phyloP scores from a whole-genome alignment of 1,140 invertebrate genomes.

The Drosophila navojoa region DNA sequence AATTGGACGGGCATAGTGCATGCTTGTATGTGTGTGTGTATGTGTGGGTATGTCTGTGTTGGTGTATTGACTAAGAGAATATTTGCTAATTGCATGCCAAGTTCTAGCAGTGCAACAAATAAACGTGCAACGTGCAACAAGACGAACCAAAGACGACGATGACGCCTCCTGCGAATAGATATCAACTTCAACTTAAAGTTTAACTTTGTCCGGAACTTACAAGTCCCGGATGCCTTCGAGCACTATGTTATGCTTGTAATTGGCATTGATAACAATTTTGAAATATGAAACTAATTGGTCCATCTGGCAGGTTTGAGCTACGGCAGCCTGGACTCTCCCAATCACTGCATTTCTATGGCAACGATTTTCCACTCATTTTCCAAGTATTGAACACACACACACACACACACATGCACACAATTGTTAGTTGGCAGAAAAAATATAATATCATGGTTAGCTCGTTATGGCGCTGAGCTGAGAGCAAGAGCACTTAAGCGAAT shows the following conservation, averaged over 20 bases:
- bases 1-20: slow-evolving; percentile 53
- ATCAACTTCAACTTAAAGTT: neutral
- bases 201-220: neutral
- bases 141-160: slow-evolving; percentile 5
- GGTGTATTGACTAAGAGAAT: slow-evolving; percentile 11
- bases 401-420: slow-evolving; percentile 6
- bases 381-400: slow-evolving; percentile 13
- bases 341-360: slow-evolving; percentile 32
- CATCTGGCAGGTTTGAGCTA: slow-evolving; percentile 4
- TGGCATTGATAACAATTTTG: slow-evolving; percentile 28
- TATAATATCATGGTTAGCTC: slow-evolving; percentile 6
- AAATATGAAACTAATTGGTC: slow-evolving; percentile 41
- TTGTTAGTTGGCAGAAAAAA: neutral
- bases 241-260: slow-evolving; percentile 21
- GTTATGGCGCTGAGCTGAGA: slow-evolving; percentile 19
- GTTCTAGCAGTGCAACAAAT: slow-evolving; percentile 31
- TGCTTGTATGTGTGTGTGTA: slow-evolving; percentile 29
- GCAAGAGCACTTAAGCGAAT: slow-evolving; percentile 24
- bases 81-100: slow-evolving; percentile 43
- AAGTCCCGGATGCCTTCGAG: neutral
- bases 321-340: neutral
- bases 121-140: slow-evolving; percentile 38
- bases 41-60: slow-evolving; percentile 19
- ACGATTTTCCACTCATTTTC: slow-evolving; percentile 17
- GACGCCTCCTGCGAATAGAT: neutral